These are phyloP conservation scores for Diploscapter pachys DNA, from an alignment of 1,140 invertebrate genomes.

Conservation along the genomic window DNA sequence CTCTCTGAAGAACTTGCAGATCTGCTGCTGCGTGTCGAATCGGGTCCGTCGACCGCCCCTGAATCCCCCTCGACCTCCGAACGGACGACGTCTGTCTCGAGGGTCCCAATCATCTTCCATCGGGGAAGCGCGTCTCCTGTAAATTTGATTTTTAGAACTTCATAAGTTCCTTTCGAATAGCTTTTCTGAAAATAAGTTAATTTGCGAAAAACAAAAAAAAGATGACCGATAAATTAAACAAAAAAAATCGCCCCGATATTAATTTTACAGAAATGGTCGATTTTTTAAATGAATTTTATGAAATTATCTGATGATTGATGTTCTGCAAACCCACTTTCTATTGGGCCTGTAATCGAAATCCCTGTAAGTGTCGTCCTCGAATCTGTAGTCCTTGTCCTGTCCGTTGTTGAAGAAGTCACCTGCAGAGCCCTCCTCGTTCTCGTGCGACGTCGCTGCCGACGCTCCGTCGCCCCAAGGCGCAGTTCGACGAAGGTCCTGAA, in stretches of 20 bases:
- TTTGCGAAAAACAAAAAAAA: too few species aligned
- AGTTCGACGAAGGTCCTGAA: too few species aligned
- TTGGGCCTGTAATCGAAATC: slow-evolving; percentile 8
- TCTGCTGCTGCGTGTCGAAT: slow-evolving; percentile 43
- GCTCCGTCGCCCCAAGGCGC: too few species aligned
- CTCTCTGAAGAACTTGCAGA: slow-evolving; percentile 59
- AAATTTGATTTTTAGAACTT: background rate
- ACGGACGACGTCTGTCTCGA: background rate
- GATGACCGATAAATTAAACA: too few species aligned
- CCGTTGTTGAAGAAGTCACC: background rate
- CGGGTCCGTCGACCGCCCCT: slow-evolving; percentile 3
- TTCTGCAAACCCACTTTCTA: slow-evolving; percentile 5
- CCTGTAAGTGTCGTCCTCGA: background rate
- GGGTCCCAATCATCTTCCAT: background rate
- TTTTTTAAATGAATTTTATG: too few species aligned
- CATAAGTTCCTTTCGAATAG: background rate
- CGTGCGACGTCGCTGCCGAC: too few species aligned
- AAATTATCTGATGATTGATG: background rate
- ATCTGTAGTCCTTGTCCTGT: slow-evolving; percentile 11
- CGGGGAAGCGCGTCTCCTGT: background rate
- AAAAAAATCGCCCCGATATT: too few species aligned
- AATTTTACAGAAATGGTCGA: too few species aligned
- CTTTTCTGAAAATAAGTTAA: too few species aligned
- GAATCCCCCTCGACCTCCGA: background rate
- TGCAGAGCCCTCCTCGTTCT: too few species aligned